Conservation (phyloP, 2,888 invertebrate genomes). For the Hyposoter didymator region DNA sequence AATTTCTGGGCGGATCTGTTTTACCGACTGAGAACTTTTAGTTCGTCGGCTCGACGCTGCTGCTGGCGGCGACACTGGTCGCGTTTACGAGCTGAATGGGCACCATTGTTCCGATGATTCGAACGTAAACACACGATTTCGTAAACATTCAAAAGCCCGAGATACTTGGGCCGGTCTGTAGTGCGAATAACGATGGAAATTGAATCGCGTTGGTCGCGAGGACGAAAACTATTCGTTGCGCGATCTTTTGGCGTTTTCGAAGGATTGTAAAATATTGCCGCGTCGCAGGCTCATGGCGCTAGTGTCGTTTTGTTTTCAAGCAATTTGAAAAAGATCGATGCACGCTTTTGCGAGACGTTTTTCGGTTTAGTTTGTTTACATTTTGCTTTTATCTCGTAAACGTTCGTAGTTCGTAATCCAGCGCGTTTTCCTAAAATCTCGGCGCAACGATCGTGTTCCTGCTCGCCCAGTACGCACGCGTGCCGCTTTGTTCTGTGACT, state of each 20-base stretch:
- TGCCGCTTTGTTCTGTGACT: neutral
- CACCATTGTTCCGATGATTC: neutral
- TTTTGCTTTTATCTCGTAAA: too few relatives aligned
- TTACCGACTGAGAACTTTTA: neutral
- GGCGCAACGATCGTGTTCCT: neutral
- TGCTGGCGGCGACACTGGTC: neutral
- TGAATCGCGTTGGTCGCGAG: neutral
- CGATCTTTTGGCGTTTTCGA: neutral
- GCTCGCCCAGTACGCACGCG: conserved; percentile 29
- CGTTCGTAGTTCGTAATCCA: too few relatives aligned
- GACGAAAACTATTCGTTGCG: neutral
- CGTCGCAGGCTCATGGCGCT: neutral
- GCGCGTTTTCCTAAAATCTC: neutral
- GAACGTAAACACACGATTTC: too few relatives aligned
- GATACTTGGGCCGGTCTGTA: neutral
- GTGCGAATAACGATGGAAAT: neutral
- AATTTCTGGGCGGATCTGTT: neutral
- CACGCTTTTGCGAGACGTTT: too few relatives aligned
- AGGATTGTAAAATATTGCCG: too few relatives aligned
- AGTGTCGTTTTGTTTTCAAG: neutral
- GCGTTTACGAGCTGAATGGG: neutral
- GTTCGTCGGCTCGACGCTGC: neutral
- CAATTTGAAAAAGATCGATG: neutral
- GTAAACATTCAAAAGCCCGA: neutral
- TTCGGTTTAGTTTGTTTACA: too few relatives aligned